Base-by-base conservation (phyloP, 2,888 invertebrate species). In the Ochropleura leucogaster region DNA sequence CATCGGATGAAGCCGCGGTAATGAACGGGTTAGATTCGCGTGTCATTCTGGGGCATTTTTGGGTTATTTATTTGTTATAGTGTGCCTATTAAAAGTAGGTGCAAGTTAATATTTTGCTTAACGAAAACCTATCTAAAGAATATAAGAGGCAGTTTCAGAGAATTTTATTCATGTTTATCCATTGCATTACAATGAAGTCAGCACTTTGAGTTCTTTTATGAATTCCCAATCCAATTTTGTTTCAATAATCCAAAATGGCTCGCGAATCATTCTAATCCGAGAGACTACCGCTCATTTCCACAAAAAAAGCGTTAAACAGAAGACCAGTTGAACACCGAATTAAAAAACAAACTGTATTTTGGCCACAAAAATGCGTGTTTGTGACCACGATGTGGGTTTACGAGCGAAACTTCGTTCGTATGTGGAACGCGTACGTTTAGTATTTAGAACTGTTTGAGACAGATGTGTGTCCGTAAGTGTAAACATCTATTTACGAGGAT, bases 301-400 rank as follows among this genome's bases (percentile, higher is more conserved):
- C 62, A 70, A 79, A 81, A n/a, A 57, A 46, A 14, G 20, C 49
- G 55, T 78, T 70, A 47, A 70, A 72, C 70, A 84, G 68, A 80
- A 79, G 83, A 78, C 79, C 80, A 84, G 74, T 74, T 70, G 82
- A 80, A 70, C 77, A 74, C 78, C 75, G 84, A 85, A 82, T 89
- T 79, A 79, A 84, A 85, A 85, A 82, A 82, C 82, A 83, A 87
- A 87, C 87, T 87, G 87, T 87, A 87, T 85, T 88, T 88, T 84
- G 83, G 79, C 87, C 83, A 88, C 89, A 87, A 89, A 89, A 90
- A 89, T 88, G 88, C 87, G 83, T 55, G 80, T 57, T 67, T 80
- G 84, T 66, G 85, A 67, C 77, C 81, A 79, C 82, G 80, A 89
- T 87, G 89, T 90, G 88, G 89, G 91, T 90, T 90, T 89, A 90